Conservation (phyloP, 2,888 invertebrate species). For the Thelaira solivaga region DNA sequence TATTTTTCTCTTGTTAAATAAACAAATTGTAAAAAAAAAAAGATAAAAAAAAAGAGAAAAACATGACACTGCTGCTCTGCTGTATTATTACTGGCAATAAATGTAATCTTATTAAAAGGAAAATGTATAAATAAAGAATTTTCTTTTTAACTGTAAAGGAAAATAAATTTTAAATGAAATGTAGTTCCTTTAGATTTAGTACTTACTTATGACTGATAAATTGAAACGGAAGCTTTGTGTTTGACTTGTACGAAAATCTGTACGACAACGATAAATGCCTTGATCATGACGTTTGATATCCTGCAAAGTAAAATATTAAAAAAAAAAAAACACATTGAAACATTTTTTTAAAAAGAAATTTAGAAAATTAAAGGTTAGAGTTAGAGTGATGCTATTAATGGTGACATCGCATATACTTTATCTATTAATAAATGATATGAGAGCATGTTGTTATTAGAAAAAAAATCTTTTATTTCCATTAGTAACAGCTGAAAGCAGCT, state of each 20-base stretch:
- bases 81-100: slow-evolving; percentile 11
- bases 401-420: no score
- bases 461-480: no score
- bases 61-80: background rate
- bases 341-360: background rate
- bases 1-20: slow-evolving; percentile 20
- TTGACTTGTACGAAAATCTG: slow-evolving; percentile 93
- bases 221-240: slow-evolving; percentile 93
- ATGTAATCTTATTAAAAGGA: background rate
- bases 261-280: slow-evolving; percentile 92
- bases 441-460: no score
- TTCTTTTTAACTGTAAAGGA: background rate
- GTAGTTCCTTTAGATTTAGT: slow-evolving; percentile 38
- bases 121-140: background rate
- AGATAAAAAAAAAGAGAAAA: no score
- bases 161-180: background rate
- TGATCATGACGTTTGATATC: slow-evolving; percentile 92
- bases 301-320: slow-evolving; percentile 69
- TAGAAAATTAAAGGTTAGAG: background rate
- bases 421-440: no score
- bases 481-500: no score
- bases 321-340: background rate
- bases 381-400: no score
- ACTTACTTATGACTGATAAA: slow-evolving; percentile 93
- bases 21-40: slow-evolving; percentile 10